phyloP scores from a whole-genome alignment of 2,113 vertebrate genomes.

The Chaenocephalus aceratus region DNA sequence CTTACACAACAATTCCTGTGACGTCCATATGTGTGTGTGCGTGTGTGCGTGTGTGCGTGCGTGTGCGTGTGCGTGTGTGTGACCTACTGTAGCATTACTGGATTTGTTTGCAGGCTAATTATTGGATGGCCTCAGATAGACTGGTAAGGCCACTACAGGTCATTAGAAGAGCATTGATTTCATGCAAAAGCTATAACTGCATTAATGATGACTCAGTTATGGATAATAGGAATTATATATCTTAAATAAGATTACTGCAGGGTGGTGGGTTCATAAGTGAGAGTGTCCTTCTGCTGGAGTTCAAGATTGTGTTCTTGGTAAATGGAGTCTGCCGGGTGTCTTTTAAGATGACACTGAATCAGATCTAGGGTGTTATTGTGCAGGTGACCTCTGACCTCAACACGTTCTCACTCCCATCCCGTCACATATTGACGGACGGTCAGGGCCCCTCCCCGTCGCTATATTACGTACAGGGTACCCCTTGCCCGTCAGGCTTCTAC shows the following conservation, averaged over 20 bases:
- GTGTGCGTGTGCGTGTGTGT: neutral
- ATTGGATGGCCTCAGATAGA: constrained; percentile 14
- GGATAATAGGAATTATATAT: neutral
- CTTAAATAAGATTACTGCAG: neutral
- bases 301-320: constrained; percentile 26
- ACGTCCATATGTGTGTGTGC: constrained; percentile 26
- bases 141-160: constrained; percentile 9
- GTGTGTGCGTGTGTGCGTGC: neutral
- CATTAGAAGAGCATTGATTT: neutral
- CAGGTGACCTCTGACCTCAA: constrained; percentile 11
- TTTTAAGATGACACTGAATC: constrained; percentile 1
- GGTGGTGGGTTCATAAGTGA: neutral
- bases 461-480: too few relatives aligned
- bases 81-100: too few relatives aligned
- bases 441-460: too few relatives aligned
- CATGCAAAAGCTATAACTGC: neutral
- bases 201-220: neutral
- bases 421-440: too few relatives aligned
- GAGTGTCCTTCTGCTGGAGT: constrained; percentile 6
- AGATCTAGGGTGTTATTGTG: constrained; percentile 1
- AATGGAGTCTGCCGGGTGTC: constrained; percentile 3
- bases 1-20: constrained; percentile 51
- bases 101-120: neutral
- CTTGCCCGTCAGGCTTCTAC: too few relatives aligned
- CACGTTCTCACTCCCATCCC: too few relatives aligned